Base-by-base conservation (phyloP, 2,888 invertebrate genomes). In the Andrena chrysosceles region DNA sequence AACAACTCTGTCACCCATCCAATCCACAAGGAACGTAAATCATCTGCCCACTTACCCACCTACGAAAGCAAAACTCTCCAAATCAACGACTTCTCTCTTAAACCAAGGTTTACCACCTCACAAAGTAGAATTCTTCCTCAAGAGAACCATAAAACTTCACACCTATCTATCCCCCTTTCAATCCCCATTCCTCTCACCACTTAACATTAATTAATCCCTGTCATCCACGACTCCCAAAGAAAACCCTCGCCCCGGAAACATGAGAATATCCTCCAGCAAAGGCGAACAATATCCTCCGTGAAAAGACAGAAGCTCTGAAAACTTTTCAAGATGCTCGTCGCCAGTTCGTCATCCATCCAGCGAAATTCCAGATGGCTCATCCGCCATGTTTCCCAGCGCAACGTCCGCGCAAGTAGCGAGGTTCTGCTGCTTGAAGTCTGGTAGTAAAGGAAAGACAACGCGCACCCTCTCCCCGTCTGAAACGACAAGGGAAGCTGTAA, bases 291-390 rank as follows among this genome's bases (percentile, higher is more conserved):
- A 60, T 60, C 42, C 26, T 6, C 16, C 35, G 1, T 13, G 59
- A 16, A 49, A 35, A 20, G 23, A 16, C 31, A n/a, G 16, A 3
- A 52, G 62, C 16, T 20, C 8, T n/a, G 33, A 63, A 78, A 78
- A 76, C 48, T 79, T 76, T 63, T 48, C 4, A 10, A 64, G 8
- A 23, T 52, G 68, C 62, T 35, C 54, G 26, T 79, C 63, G 29
- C 48, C 26, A 63, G 77, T 77, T 56, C 54, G 68, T 77, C 68
- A 56, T 64, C 54, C 67, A 63, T 77, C 49, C 78, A 7, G 48
- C 20, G 16, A 49, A 49, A 77, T 78, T 80, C 59, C 77, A 63
- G 33, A 20, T 26, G 70, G 42, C 64, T 79, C 64, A 78, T 78
- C 62, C 42, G 35, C 20, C 60, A 20, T 63, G 63, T 52, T 72